Evolutionary conservation across 2,113 vertebrate genomes (phyloP).

Genomic region (Labrus mixtus): DNA sequence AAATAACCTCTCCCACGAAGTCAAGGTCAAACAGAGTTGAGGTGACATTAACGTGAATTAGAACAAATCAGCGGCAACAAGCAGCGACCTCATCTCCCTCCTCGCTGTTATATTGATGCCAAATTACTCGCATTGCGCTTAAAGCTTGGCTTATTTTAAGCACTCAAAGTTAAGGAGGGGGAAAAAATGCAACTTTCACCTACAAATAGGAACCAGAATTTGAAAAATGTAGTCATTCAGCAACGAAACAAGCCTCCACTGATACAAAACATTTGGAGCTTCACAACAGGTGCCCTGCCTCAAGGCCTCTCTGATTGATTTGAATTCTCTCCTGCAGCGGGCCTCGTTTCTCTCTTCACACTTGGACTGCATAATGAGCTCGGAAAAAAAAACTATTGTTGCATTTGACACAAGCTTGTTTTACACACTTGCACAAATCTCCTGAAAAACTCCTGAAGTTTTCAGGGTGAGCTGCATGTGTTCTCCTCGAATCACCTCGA

Average conservation of each 20-base stretch:
- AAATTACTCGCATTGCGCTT: background rate
- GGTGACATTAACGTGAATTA: conserved; percentile 19
- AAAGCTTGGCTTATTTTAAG: conserved; percentile 10
- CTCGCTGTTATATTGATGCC: conserved; percentile 1
- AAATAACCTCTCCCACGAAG: background rate
- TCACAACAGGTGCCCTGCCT: background rate
- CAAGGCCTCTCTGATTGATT: conserved; percentile 38
- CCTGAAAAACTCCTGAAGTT: too few species aligned
- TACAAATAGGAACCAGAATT: background rate
- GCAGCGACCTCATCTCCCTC: background rate
- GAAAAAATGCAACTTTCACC: conserved; percentile 12
- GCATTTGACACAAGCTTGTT: too few species aligned
- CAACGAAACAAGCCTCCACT: conserved; percentile 1
- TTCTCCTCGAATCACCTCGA: too few species aligned
- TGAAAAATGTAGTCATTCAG: conserved; percentile 25
- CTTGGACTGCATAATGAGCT: conserved; percentile 21
- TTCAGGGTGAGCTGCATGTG: too few species aligned
- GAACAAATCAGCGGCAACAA: background rate
- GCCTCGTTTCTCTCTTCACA: conserved; percentile 54
- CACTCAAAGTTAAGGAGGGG: background rate
- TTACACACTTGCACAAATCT: too few species aligned
- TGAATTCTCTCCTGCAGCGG: conserved; percentile 11
- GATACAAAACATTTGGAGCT: conserved; percentile 13
- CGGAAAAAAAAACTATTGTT: conserved; percentile 65
- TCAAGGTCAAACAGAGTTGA: background rate